phyloP scores from a whole-genome alignment of 2,797 vertebrate genomes.

The Pteronotus mesoamericanus region DNA sequence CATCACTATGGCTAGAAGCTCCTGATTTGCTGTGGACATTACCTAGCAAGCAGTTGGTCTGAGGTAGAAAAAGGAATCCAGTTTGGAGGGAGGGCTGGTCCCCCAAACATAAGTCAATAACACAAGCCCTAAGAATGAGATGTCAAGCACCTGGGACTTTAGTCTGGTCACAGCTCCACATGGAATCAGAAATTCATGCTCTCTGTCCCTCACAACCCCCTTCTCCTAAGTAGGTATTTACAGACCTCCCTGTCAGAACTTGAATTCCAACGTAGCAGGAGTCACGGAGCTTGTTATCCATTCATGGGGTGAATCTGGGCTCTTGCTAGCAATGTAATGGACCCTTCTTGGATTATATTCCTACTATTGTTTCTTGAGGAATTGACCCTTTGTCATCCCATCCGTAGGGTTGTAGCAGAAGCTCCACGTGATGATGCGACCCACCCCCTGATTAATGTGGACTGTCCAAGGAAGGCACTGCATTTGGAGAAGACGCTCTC shows the following conservation, averaged over 20 bases:
- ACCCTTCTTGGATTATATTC: background rate
- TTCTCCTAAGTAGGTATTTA: background rate
- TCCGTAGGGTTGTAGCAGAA: background rate
- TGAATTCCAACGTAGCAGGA: background rate
- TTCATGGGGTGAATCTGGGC: background rate
- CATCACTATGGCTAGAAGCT: background rate
- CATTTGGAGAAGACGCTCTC: background rate
- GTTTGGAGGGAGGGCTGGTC: background rate
- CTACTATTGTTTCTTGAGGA: background rate
- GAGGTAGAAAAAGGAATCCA: background rate
- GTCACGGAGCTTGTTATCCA: background rate
- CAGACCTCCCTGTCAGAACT: background rate
- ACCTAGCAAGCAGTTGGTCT: background rate
- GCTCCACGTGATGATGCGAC: background rate
- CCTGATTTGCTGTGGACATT: background rate
- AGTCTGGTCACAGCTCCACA: background rate
- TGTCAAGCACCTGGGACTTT: background rate
- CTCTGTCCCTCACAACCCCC: background rate
- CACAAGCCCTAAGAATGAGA: background rate
- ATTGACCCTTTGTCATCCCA: background rate
- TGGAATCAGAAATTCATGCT: background rate
- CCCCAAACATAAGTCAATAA: background rate
- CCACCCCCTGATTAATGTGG: accelerated
- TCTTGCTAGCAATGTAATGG: background rate
- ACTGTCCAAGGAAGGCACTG: background rate